These are phyloP conservation scores for Troides aeacus DNA, from an alignment of 2,888 invertebrate genomes.

Conservation along the genomic window DNA sequence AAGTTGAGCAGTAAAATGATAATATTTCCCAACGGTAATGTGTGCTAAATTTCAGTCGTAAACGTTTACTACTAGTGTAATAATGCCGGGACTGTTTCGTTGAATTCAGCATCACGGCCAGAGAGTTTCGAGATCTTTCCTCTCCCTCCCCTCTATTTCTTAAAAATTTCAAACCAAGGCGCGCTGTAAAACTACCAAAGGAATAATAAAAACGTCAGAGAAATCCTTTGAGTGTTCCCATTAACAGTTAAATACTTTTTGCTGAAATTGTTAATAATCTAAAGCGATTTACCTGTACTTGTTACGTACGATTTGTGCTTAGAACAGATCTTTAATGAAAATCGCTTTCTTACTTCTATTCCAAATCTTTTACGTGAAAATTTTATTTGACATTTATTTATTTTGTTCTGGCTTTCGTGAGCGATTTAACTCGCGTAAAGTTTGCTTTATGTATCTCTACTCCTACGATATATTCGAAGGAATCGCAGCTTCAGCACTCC, in stretches of 20 bases:
- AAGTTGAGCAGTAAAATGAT: conserved; percentile 26
- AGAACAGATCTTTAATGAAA: conserved; percentile 27
- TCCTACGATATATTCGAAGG: background rate
- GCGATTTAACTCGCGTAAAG: background rate
- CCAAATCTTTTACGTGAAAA: background rate
- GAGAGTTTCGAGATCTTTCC: conserved; percentile 24
- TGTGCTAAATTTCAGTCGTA: conserved; percentile 28
- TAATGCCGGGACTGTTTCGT: conserved; percentile 22
- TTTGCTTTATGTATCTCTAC: background rate
- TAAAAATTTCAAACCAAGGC: conserved; percentile 44
- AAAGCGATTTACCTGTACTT: conserved; percentile 44
- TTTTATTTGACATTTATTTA: background rate
- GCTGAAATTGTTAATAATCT: conserved; percentile 57
- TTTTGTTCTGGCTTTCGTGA: background rate
- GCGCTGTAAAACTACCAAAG: conserved; percentile 40
- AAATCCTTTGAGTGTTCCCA: conserved; percentile 45
- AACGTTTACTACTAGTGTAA: conserved; percentile 25
- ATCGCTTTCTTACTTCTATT: background rate
- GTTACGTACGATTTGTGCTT: conserved; percentile 32
- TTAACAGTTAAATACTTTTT: conserved; percentile 54
- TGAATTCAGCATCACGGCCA: conserved; percentile 10
- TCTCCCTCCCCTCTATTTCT: conserved; percentile 15
- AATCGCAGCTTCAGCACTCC: background rate
- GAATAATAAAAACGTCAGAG: conserved; percentile 47
- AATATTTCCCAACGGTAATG: conserved; percentile 26